These are phyloP conservation scores for Trissoscelio sp. DNA, from an alignment of 2,888 invertebrate species.

Conservation along the genomic window DNA sequence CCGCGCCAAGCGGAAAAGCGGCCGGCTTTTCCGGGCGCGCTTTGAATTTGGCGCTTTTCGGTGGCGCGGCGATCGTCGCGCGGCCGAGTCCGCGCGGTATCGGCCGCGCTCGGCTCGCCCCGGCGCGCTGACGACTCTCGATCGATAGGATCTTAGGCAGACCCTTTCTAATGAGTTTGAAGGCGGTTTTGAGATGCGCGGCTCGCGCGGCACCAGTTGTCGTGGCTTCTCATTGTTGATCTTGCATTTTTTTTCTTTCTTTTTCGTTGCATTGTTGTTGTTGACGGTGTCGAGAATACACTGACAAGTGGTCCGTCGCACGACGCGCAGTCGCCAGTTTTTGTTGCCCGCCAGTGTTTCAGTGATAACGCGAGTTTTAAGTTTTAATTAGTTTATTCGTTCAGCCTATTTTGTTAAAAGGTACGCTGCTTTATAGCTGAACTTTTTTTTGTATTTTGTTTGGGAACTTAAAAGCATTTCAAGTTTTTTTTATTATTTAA, in stretches of 20 bases:
- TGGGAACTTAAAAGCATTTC: too few species aligned
- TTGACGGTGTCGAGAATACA: constrained; percentile 1
- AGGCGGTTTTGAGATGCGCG: constrained; percentile 55
- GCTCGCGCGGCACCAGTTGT: constrained; percentile 41
- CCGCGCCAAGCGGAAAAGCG: constrained; percentile 32
- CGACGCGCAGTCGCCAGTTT: neutral
- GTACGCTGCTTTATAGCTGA: too few species aligned
- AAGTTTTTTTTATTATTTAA: too few species aligned
- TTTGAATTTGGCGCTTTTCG: constrained; percentile 60
- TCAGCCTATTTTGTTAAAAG: neutral
- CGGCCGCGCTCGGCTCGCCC: constrained; percentile 30
- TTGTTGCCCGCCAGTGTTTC: neutral
- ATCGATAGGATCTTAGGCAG: constrained; percentile 57
- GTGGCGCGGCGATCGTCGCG: neutral
- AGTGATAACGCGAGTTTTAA: neutral
- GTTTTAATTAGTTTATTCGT: neutral
- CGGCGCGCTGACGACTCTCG: constrained; percentile 28
- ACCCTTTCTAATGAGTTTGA: constrained; percentile 63
- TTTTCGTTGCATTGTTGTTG: constrained; percentile 5
- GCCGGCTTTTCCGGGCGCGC: constrained; percentile 42
- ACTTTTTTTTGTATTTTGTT: too few species aligned
- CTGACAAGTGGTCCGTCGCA: constrained; percentile 26
- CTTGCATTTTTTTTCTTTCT: neutral
- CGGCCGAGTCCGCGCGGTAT: neutral
- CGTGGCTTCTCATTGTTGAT: constrained; percentile 20